phyloP scores from a whole-genome alignment of 2,888 invertebrate species.

The Sarcophaga caerulescens region DNA sequence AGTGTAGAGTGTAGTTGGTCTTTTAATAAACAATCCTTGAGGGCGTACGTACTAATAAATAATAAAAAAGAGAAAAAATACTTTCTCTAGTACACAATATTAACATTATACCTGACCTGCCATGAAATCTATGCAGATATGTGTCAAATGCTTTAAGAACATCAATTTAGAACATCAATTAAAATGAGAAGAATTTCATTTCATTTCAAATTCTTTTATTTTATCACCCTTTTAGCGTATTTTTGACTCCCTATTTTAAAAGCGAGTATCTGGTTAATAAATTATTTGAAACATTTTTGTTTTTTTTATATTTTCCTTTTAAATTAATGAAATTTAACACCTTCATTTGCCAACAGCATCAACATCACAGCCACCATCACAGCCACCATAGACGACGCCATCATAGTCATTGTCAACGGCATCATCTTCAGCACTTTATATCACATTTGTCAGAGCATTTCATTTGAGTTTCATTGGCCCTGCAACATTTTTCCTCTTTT shows the following conservation, averaged over 20 bases:
- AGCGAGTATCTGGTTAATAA: conserved; percentile 32
- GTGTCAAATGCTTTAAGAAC: too few species aligned
- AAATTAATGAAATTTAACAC: conserved; percentile 44
- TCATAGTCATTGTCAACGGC: conserved; percentile 18
- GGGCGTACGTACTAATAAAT: too few species aligned
- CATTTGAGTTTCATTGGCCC: neutral
- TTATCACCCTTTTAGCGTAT: neutral
- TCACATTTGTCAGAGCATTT: conserved; percentile 11
- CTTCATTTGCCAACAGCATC: conserved; percentile 25
- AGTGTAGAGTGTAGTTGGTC: too few species aligned
- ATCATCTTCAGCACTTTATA: conserved; percentile 2
- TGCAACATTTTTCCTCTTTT: neutral
- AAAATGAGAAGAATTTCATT: neutral
- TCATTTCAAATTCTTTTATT: neutral
- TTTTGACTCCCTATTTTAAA: neutral
- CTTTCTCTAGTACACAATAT: too few species aligned
- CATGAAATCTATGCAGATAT: too few species aligned
- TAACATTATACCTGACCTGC: too few species aligned
- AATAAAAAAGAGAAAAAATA: too few species aligned
- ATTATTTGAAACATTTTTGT: conserved; percentile 19
- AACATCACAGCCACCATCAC: neutral
- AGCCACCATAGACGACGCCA: neutral
- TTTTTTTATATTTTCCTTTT: conserved; percentile 9
- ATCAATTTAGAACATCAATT: neutral
- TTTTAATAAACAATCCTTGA: too few species aligned